phyloP scores from a whole-genome alignment of 2,888 invertebrate genomes.

The Drosophila sordidula region DNA sequence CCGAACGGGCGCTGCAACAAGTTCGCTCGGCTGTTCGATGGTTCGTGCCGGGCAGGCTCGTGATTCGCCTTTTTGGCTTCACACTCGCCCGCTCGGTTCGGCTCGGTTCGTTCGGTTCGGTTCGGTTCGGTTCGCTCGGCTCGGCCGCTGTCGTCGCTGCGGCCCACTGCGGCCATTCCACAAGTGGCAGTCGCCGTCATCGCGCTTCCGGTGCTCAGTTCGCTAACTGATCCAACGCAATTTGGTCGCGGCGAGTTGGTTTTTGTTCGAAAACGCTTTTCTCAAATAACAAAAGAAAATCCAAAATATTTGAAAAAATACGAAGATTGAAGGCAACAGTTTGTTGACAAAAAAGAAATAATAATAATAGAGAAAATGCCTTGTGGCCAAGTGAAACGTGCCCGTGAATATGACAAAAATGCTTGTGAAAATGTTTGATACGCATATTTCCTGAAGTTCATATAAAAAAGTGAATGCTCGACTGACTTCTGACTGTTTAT shows the following conservation, averaged over 20 bases:
- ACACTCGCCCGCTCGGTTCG: slow-evolving; percentile 8
- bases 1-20: slow-evolving; percentile 32
- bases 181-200: slow-evolving; percentile 79
- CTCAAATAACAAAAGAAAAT: background rate
- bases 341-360: background rate
- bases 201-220: slow-evolving; percentile 81
- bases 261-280: slow-evolving; percentile 13
- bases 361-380: slow-evolving; percentile 15
- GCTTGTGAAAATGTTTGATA: slow-evolving; percentile 33
- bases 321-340: slow-evolving; percentile 2
- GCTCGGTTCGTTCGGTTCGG: slow-evolving; percentile 19
- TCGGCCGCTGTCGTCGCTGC: slow-evolving; percentile 24
- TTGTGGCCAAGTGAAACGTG: slow-evolving; percentile 30
- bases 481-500: slow-evolving; percentile 10
- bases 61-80: slow-evolving; percentile 65
- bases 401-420: slow-evolving; percentile 34
- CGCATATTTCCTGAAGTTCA: slow-evolving; percentile 23
- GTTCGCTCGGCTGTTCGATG: slow-evolving; percentile 37
- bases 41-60: slow-evolving; percentile 61
- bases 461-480: slow-evolving; percentile 35
- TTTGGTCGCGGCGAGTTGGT: slow-evolving; percentile 47
- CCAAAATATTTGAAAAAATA: background rate
- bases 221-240: slow-evolving; percentile 55
- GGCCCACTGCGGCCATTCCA: slow-evolving; percentile 70
- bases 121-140: slow-evolving; percentile 11